These are phyloP conservation scores for Parnassius orleans DNA, from an alignment of 2,888 invertebrate species.

Conservation along the genomic window DNA sequence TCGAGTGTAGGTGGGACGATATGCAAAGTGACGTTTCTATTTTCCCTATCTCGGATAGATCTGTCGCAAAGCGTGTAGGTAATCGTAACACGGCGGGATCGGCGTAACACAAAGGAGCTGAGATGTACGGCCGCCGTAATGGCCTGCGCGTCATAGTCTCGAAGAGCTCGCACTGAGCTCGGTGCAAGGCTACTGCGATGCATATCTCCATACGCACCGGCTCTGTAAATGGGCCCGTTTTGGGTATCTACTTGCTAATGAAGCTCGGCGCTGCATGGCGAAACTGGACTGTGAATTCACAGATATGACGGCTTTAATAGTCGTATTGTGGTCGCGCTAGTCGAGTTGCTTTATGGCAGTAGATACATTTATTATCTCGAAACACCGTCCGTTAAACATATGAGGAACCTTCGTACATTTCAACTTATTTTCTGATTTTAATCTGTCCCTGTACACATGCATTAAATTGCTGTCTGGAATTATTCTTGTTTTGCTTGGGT, in stretches of 20 bases:
- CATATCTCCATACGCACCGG: constrained; percentile 70
- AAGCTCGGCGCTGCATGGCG: constrained; percentile 62
- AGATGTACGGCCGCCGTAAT: constrained; percentile 73
- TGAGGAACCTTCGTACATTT: constrained; percentile 19
- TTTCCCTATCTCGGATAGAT: constrained; percentile 72
- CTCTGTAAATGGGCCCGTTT: constrained; percentile 76
- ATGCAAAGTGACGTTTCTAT: constrained; percentile 78
- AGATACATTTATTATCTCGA: constrained; percentile 26
- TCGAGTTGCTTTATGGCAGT: constrained; percentile 55
- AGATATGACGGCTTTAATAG: constrained; percentile 67
- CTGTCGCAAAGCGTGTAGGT: constrained; percentile 66
- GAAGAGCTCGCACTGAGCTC: constrained; percentile 49
- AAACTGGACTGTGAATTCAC: constrained; percentile 68
- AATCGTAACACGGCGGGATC: constrained; percentile 73
- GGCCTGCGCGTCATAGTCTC: constrained; percentile 69
- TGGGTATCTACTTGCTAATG: constrained; percentile 79
- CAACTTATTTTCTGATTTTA: constrained; percentile 18
- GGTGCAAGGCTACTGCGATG: constrained; percentile 67
- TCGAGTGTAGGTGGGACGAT: constrained; percentile 56
- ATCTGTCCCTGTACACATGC: constrained; percentile 15
- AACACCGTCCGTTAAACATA: constrained; percentile 22
- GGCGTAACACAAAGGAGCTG: constrained; percentile 73
- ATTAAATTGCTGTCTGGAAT: constrained; percentile 19
- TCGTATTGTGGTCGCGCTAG: constrained; percentile 54
- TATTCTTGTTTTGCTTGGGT: constrained; percentile 16